A percentile compares a stretch with the other conserved stretches of the same genome.
These are phyloP conservation scores for Rhinoderma darwinii DNA, from an alignment of 2,113 vertebrate species.

Conservation along the genomic window DNA sequence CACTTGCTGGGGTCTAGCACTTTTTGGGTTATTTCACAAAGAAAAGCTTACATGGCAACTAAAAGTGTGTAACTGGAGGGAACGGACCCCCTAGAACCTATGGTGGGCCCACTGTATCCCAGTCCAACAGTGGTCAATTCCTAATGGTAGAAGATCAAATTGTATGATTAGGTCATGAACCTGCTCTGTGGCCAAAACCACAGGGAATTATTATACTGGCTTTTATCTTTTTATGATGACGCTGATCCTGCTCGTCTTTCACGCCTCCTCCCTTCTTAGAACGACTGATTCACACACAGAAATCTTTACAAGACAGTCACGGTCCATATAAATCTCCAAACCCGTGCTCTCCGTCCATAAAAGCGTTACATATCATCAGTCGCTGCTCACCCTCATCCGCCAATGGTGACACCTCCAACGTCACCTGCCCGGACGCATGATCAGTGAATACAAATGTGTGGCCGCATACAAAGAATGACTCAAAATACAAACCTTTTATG, in stretches of 20 bases:
- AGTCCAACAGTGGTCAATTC: too few species aligned
- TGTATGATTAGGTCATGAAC: neutral
- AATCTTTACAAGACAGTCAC: slow-evolving; percentile 7
- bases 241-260: neutral
- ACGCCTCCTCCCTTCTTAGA: neutral
- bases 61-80: too few species aligned
- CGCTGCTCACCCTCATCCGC: neutral
- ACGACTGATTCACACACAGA: neutral
- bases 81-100: too few species aligned
- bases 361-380: neutral
- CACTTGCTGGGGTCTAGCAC: too few species aligned
- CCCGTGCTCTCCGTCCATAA: neutral
- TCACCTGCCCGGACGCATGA: neutral
- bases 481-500: too few species aligned
- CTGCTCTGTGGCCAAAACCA: neutral
- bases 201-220: neutral
- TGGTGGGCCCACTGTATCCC: too few species aligned
- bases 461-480: neutral
- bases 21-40: too few species aligned
- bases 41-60: too few species aligned
- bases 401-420: neutral
- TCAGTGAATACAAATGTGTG: neutral
- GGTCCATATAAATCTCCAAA: neutral
- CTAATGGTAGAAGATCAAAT: too few species aligned
- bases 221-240: slow-evolving; percentile 9